Percentiles rank a stretch among this genome's conserved stretches.
phyloP scores from a whole-genome alignment of 2,888 invertebrate species.

The Sarcophaga subvicina region DNA sequence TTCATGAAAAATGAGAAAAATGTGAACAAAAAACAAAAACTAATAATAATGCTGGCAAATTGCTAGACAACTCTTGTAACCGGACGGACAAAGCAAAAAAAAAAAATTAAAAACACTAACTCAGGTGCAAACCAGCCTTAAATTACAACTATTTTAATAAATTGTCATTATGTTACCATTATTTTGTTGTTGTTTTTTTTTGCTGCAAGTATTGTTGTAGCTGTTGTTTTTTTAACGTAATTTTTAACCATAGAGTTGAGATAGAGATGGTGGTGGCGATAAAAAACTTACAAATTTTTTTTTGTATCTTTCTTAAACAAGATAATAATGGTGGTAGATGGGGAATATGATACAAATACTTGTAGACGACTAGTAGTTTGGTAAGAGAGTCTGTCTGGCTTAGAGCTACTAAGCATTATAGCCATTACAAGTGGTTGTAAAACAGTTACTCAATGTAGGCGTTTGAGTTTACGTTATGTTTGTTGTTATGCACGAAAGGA shows the following conservation, averaged over 20 bases:
- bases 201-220: conserved; percentile 22
- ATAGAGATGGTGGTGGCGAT: conserved; percentile 65
- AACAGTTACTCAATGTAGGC: conserved; percentile 53
- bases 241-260: conserved; percentile 39
- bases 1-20: conserved; percentile 59
- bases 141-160: conserved; percentile 69
- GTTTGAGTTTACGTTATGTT: conserved; percentile 5
- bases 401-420: background rate
- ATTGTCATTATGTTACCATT: conserved; percentile 64
- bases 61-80: conserved; percentile 52
- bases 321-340: conserved; percentile 57
- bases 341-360: conserved; percentile 31
- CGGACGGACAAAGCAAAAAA: conserved; percentile 17
- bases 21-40: conserved; percentile 23
- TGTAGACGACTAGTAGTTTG: conserved; percentile 27
- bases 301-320: conserved; percentile 35
- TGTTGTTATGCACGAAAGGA: conserved; percentile 69
- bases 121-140: conserved; percentile 69
- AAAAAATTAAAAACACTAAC: conserved; percentile 50
- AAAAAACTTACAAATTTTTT: conserved; percentile 58
- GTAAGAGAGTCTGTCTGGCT: conserved; percentile 45
- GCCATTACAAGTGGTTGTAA: background rate
- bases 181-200: conserved; percentile 38
- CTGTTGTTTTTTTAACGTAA: background rate
- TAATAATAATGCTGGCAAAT: conserved; percentile 66